phyloP scores from a whole-genome alignment of 2,888 invertebrate species.

The Drosophila fungiperda region DNA sequence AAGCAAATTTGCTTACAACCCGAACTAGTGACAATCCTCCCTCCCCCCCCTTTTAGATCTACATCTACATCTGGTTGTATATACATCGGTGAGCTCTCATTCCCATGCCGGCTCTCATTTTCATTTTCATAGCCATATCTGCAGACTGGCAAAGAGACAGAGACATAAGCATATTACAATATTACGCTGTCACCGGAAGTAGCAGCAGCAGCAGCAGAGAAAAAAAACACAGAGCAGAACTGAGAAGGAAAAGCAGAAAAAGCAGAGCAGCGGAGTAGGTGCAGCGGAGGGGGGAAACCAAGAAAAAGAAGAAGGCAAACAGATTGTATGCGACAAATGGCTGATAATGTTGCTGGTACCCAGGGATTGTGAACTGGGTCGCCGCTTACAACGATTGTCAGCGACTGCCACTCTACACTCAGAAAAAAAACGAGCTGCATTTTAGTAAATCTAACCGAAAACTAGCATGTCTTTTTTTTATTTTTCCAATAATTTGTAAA shows the following conservation, averaged over 20 bases:
- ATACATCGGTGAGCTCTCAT: conserved; percentile 34
- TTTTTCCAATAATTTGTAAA: not conserved
- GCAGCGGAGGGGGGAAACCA: conserved; percentile 14
- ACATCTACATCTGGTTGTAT: conserved; percentile 29
- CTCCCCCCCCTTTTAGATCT: not conserved
- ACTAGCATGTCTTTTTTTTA: not conserved
- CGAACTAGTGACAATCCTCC: not conserved
- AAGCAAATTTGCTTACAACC: conserved; percentile 64
- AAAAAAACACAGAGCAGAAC: conserved; percentile 31
- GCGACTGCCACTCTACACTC: not conserved
- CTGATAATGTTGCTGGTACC: conserved; percentile 76
- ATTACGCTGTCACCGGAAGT: conserved; percentile 82
- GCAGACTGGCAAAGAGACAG: conserved; percentile 66
- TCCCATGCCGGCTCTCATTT: conserved; percentile 36
- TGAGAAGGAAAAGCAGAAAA: conserved; percentile 10
- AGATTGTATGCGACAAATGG: conserved; percentile 82
- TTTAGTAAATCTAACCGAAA: not conserved
- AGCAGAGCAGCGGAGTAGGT: conserved; percentile 16
- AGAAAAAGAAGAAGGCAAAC: conserved; percentile 63
- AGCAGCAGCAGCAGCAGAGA: conserved; percentile 37
- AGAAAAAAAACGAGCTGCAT: not conserved
- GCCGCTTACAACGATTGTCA: conserved; percentile 7
- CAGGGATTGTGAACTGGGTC: conserved; percentile 35
- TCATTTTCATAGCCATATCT: conserved; percentile 55
- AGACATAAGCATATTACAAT: conserved; percentile 82